phyloP scores from a whole-genome alignment of 2,797 vertebrate genomes.

The Aphelocoma californica region DNA sequence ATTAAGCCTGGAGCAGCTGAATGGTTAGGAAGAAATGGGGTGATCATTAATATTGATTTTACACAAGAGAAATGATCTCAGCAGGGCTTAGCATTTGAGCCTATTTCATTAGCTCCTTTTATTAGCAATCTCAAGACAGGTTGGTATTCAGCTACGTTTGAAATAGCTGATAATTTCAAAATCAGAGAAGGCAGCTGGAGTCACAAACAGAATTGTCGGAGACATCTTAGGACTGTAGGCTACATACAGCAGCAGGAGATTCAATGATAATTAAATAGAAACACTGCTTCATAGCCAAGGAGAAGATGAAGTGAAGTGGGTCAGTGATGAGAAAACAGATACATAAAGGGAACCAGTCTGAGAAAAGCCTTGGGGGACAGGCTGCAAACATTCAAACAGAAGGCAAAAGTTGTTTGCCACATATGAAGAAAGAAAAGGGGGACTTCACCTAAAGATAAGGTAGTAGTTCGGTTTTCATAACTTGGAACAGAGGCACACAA shows the following conservation, averaged over 20 bases:
- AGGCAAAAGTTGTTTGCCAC: neutral
- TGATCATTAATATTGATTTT: constrained; percentile 40
- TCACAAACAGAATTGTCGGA: neutral
- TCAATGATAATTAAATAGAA: constrained; percentile 8
- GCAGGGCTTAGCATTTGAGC: neutral
- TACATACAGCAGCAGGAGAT: neutral
- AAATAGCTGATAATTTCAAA: neutral
- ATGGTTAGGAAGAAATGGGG: neutral
- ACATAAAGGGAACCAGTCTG: neutral
- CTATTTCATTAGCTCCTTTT: constrained; percentile 39
- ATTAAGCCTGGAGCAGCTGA: neutral
- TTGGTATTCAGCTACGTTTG: neutral
- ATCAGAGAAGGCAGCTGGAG: neutral
- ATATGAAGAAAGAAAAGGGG: neutral
- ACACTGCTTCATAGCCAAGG: neutral
- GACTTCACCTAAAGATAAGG: neutral
- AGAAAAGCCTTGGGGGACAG: neutral
- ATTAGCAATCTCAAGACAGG: neutral
- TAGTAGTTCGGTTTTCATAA: neutral
- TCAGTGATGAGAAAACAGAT: neutral
- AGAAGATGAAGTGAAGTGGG: neutral
- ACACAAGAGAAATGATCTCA: neutral
- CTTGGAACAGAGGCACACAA: neutral
- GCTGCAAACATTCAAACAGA: neutral
- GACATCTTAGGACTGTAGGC: neutral